Conservation (phyloP, 2,113 vertebrate species). For the Oxyura jamaicensis region DNA sequence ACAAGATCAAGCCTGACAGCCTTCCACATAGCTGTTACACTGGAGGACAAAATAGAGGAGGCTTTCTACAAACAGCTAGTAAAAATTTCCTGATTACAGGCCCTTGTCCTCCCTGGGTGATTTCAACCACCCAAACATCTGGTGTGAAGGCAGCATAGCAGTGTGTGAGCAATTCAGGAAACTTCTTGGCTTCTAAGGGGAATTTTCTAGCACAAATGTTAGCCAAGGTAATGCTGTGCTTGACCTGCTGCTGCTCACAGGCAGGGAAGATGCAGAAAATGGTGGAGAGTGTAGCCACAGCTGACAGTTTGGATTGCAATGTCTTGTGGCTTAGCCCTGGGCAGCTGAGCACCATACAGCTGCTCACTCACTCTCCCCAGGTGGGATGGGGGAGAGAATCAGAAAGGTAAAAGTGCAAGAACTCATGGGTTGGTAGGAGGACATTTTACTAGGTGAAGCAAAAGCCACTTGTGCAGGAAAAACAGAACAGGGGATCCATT, state of each 20-base stretch:
- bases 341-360: too few species aligned
- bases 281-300: background rate
- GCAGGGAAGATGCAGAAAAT: background rate
- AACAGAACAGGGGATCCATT: too few species aligned
- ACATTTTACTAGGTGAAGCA: too few species aligned
- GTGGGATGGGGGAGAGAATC: too few species aligned
- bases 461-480: too few species aligned
- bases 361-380: too few species aligned
- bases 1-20: background rate
- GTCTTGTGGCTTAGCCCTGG: too few species aligned
- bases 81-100: background rate
- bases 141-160: background rate
- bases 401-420: too few species aligned
- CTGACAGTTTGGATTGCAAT: background rate
- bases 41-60: background rate
- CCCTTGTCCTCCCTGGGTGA: background rate
- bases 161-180: background rate
- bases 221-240: background rate
- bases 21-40: background rate
- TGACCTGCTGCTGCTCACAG: background rate
- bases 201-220: background rate
- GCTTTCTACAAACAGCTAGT: background rate
- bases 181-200: accelerated
- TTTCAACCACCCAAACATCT: background rate
- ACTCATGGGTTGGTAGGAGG: too few species aligned